A percentile compares a stretch with the other conserved stretches of the same genome.
These are phyloP conservation scores for Polypterus senegalus DNA, from an alignment of 2,113 vertebrate species.

Conservation along the genomic window DNA sequence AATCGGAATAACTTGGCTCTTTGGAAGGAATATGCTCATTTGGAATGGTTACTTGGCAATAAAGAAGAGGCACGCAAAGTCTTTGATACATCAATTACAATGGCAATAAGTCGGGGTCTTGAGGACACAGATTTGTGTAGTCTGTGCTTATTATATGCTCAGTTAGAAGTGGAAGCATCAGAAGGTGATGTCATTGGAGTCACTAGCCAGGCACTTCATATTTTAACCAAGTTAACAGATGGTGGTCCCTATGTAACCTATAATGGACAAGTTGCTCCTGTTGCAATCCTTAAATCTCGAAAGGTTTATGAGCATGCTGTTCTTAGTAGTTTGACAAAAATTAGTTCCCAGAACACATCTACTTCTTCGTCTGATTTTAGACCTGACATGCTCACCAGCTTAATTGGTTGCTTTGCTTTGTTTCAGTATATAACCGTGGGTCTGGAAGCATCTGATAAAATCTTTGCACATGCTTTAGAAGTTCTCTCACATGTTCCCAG, in stretches of 20 bases:
- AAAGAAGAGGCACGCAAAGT: constrained; percentile 76
- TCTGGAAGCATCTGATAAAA: constrained; percentile 52
- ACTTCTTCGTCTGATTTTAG: background rate
- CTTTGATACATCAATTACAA: constrained; percentile 60
- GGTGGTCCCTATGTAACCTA: constrained; percentile 36
- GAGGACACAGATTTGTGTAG: constrained; percentile 52
- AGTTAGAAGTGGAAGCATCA: constrained; percentile 62
- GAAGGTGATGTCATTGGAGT: constrained; percentile 23
- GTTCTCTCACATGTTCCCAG: constrained; percentile 31
- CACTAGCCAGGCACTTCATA: constrained; percentile 44
- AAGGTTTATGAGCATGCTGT: constrained; percentile 62
- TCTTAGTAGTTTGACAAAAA: constrained; percentile 31
- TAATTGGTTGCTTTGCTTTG: constrained; percentile 70
- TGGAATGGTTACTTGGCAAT: constrained; percentile 90
- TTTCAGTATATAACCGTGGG: constrained; percentile 86
- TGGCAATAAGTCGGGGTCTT: constrained; percentile 45
- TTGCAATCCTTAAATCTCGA: constrained; percentile 73
- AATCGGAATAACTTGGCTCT: constrained; percentile 68
- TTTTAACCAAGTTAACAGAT: constrained; percentile 64
- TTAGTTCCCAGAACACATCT: constrained; percentile 4
- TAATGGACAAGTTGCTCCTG: constrained; percentile 38
- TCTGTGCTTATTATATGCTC: constrained; percentile 71
- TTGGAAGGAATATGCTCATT: constrained; percentile 76
- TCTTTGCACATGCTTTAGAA: constrained; percentile 52
- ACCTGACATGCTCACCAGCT: constrained; percentile 30